These are phyloP conservation scores for Xenopus laevis DNA, from an alignment of 2,113 vertebrate species.

Conservation along the genomic window DNA sequence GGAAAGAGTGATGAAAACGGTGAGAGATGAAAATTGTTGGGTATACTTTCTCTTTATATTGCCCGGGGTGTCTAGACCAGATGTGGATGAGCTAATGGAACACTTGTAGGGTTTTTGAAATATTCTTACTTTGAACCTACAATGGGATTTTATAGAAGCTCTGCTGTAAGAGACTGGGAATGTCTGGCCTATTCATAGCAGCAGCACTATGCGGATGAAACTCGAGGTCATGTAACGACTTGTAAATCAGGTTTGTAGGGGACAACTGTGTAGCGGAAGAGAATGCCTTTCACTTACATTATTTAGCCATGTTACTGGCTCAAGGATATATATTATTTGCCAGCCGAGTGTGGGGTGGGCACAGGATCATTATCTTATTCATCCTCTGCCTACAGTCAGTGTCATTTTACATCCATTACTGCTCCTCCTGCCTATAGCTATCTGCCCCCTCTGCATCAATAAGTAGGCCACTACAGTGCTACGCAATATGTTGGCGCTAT, in stretches of 20 bases:
- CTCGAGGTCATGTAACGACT: neutral
- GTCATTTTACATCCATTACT: no score
- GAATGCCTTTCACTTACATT: neutral
- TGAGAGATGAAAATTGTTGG: neutral
- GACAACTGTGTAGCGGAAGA: neutral
- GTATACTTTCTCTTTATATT: neutral
- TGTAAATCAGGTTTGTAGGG: neutral
- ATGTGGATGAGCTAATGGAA: constrained; percentile 2
- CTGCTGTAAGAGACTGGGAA: constrained; percentile 3
- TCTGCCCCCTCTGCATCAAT: no score
- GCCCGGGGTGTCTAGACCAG: neutral
- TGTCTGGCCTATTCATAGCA: neutral
- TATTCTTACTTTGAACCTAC: neutral
- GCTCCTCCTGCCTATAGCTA: no score
- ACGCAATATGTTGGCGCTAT: no score
- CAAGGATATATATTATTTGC: no score
- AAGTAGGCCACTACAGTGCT: no score
- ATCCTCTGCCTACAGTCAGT: no score
- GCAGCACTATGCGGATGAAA: neutral
- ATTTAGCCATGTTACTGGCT: no score
- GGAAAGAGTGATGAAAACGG: no score
- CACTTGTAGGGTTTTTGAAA: neutral
- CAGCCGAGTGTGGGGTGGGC: no score
- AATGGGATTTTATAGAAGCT: neutral
- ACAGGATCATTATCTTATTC: no score